Base-by-base conservation (phyloP, 2,888 invertebrate species). In the Synanthedon myopaeformis region DNA sequence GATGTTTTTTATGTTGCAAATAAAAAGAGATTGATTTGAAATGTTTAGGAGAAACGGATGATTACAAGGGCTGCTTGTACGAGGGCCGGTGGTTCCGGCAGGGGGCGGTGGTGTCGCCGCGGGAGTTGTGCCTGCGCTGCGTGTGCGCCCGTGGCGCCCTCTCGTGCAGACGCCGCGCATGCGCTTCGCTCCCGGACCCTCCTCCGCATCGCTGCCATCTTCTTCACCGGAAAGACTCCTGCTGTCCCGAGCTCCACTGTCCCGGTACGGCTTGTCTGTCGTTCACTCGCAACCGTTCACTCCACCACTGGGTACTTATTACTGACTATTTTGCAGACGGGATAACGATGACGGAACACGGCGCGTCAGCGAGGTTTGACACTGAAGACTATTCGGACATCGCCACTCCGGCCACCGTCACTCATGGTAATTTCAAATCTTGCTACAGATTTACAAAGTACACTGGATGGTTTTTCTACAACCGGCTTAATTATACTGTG, bases 191-290 rank as follows among this genome's bases (percentile, higher is more conserved):
- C 70, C 93, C 94, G 11, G 91, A 92, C 72, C 93, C 93, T 35
- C 92, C 93, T 57, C 94, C 94, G 3, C 82, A 89, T 17, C 92
- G 92, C 53, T 95, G 95, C 75, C 91, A 92, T 56, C 81, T 93
- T 48, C 88, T 92, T 51, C 92, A 93, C 58, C 89, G 90, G 61
- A 89, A 89, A 59, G 90, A 90, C 56, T 86, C 90, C 52, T 96
- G 96, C 79, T 96, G 96, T 73, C 91, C 94, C 1, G 91, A 93
- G 69, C 81, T 96, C 60, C 90, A 93, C 54, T 96, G 96, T 74
- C 90, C 91, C 66, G 92, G 93, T 89, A 69, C 35, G 35, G 10
- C 35, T 0, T 10, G 35, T 35, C 35, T 10, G 35, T 35, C 35
- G 10, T 45, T 13, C 41, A 52, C 13, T 45, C 14, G 11, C n/a